Evolutionary conservation across 1,140 invertebrate species (phyloP), one percentile per base, ranked within the genome.

Genomic region (Philotrypesis tridentata): DNA sequence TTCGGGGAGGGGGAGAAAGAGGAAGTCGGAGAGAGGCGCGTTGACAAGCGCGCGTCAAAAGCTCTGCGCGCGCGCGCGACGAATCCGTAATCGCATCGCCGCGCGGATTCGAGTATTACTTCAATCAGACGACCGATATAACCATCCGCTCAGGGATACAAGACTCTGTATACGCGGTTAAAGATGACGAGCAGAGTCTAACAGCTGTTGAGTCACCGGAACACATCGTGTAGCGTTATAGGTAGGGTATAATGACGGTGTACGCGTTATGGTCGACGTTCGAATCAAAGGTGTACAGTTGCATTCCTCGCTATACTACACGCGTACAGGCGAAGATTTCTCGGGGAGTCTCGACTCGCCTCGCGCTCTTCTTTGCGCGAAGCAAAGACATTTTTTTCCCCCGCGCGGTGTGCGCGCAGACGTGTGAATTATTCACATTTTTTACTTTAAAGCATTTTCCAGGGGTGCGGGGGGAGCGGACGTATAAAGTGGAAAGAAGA

Each of bases 1-100:
- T 60, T 71, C 23, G 40, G 21, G 37, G 3, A 11, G 17, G 12
- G 17, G n/a, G n/a, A n/a, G n/a, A n/a, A n/a, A n/a, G n/a, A n/a
- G n/a, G n/a, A n/a, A n/a, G n/a, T n/a, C n/a, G n/a, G n/a, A n/a
- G n/a, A n/a, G n/a, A n/a, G n/a, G n/a, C n/a, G 40, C 67, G 74
- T 25, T 65, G 40, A 55, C 11, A 21, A 33, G 27, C 14, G n/a
- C 12, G 33, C 70, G 48, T 76, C 61, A 75, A 81, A 81, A 81
- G 80, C 80, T 55, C n/a, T 43, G 33, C n/a, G 40, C 72, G 74
- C n/a, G 43, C 48, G 80, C 74, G 11, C 74, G 31, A 72, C 48
- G 80, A 77, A 77, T 72, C 68, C n/a, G 55, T 77, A 82, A 82
- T 82, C 74, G 40, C 68, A 40, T 70, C 70, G 65, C 79, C 17